These are phyloP conservation scores for Eciton burchellii DNA, from an alignment of 1,140 invertebrate genomes.

Conservation along the genomic window DNA sequence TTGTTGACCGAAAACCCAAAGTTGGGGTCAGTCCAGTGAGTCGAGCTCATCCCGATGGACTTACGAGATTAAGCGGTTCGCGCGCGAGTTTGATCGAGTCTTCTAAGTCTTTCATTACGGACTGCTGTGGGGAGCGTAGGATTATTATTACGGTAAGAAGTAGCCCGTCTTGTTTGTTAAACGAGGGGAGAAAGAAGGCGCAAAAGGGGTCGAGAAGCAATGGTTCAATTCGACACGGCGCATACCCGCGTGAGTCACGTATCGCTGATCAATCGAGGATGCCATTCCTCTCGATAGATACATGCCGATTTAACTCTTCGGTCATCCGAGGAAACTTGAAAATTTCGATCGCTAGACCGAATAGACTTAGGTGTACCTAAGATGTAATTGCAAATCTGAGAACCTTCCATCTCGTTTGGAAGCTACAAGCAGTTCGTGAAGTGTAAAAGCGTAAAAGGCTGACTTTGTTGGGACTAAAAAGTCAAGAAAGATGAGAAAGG, in stretches of 20 bases:
- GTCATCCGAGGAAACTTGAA: neutral
- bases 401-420: no score
- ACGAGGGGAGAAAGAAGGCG: constrained; percentile 76
- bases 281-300: constrained; percentile 25
- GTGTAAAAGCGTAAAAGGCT: no score
- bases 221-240: constrained; percentile 40
- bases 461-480: neutral
- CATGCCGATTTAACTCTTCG: neutral
- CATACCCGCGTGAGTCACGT: constrained; percentile 73
- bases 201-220: constrained; percentile 69
- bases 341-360: neutral
- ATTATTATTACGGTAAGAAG: constrained; percentile 80
- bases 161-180: constrained; percentile 78
- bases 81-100: constrained; percentile 80
- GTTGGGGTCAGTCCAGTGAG: constrained; percentile 70
- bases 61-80: constrained; percentile 80
- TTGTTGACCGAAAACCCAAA: constrained; percentile 75
- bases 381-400: no score
- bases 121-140: constrained; percentile 53
- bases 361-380: neutral
- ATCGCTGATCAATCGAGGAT: constrained; percentile 53
- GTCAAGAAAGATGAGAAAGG: no score
- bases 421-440: no score
- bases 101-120: constrained; percentile 81
- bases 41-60: constrained; percentile 74